phyloP scores from a whole-genome alignment of 2,888 invertebrate genomes.

The Isoperla grammatica region DNA sequence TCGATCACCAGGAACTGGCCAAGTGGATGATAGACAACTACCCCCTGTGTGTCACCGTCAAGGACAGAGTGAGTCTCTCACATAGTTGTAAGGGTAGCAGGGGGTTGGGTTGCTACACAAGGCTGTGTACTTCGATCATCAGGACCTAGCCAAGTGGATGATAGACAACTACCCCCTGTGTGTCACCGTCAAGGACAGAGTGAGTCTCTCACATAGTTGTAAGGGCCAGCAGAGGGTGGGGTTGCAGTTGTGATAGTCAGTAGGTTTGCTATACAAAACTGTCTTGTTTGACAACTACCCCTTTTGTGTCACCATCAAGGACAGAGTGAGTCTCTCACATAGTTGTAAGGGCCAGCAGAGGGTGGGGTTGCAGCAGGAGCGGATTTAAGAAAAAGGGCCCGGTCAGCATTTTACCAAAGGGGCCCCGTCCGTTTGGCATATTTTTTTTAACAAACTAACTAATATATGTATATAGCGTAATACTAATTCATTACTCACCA shows the following conservation, averaged over 20 bases:
- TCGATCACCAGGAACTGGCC: constrained; percentile 65
- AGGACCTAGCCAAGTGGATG: constrained; percentile 66
- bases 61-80: constrained; percentile 66
- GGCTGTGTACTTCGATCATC: constrained; percentile 68
- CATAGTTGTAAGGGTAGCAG: constrained; percentile 63
- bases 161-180: constrained; percentile 59
- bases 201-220: too few species aligned
- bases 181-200: constrained; percentile 63
- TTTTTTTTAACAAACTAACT: too few species aligned
- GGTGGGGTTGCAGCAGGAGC: too few species aligned
- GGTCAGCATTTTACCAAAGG: too few species aligned
- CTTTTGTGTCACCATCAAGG: constrained; percentile 57
- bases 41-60: constrained; percentile 58
- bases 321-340: constrained; percentile 66
- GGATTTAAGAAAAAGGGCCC: too few species aligned
- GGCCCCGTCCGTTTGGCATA: too few species aligned
- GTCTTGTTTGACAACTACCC: constrained; percentile 65
- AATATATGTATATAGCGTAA: too few species aligned
- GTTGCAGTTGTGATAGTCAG: too few species aligned
- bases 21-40: constrained; percentile 63
- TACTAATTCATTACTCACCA: too few species aligned
- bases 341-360: too few species aligned
- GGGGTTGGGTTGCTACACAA: constrained; percentile 74
- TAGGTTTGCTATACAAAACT: constrained; percentile 76
- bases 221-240: constrained; percentile 64